Percentiles rank a stretch among this genome's conserved stretches.
These are phyloP conservation scores for Rhingia rostrata DNA, from an alignment of 2,888 invertebrate genomes.

Conservation along the genomic window DNA sequence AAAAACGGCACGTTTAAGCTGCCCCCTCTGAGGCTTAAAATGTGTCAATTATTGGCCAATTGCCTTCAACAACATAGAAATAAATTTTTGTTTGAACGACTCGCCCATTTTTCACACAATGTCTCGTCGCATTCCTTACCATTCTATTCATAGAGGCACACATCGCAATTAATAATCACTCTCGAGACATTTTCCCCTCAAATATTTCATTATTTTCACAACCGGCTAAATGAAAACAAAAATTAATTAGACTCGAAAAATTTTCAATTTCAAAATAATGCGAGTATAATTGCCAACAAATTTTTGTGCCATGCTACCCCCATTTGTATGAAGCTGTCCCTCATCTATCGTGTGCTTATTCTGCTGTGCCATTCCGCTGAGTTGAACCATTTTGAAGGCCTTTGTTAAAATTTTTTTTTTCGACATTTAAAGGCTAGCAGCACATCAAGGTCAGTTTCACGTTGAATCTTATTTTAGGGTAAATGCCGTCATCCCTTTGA, in stretches of 20 bases:
- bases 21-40: too few species aligned
- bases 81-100: too few species aligned
- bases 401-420: neutral
- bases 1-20: too few species aligned
- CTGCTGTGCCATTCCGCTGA: neutral
- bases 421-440: neutral
- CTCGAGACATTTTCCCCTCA: neutral
- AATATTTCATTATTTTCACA: neutral
- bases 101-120: too few species aligned
- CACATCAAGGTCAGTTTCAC: neutral
- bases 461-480: neutral
- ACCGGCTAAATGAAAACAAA: neutral
- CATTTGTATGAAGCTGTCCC: neutral
- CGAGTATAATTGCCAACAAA: slow-evolving; percentile 2
- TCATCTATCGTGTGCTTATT: slow-evolving; percentile 1
- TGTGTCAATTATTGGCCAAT: neutral
- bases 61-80: neutral
- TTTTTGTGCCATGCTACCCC: neutral
- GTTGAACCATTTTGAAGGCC: neutral
- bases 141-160: too few species aligned
- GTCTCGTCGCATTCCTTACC: too few species aligned
- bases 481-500: neutral
- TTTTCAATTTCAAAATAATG: slow-evolving; percentile 6
- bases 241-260: neutral
- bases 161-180: neutral